These are phyloP conservation scores for Avahi laniger DNA, from an alignment of 2,797 vertebrate genomes.

Conservation along the genomic window DNA sequence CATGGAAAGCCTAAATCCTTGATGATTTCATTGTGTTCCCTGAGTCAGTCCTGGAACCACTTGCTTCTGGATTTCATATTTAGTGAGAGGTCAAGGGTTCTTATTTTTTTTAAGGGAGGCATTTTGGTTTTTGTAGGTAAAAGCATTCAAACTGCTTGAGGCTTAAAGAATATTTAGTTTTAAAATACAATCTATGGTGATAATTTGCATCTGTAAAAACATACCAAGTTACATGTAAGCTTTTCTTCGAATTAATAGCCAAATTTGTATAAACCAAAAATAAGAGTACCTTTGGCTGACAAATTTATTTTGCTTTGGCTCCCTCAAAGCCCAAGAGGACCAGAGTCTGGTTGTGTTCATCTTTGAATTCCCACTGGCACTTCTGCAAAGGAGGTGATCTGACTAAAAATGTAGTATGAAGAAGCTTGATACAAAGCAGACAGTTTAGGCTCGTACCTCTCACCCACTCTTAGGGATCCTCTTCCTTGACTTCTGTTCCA, in stretches of 20 bases:
- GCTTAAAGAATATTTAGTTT: not conserved
- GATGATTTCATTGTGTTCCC: not conserved
- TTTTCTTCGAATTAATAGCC: slow-evolving; percentile 6
- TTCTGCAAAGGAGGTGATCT: not conserved
- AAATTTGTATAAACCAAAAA: not conserved
- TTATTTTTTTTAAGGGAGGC: not conserved
- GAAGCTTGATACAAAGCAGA: not conserved
- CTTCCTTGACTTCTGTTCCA: not conserved
- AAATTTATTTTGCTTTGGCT: not conserved
- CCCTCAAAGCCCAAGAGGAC: not conserved
- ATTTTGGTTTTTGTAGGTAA: not conserved
- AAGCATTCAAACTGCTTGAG: not conserved
- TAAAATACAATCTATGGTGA: not conserved
- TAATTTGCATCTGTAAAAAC: not conserved
- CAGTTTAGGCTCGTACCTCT: not conserved
- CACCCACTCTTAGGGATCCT: not conserved
- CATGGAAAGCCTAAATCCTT: not conserved
- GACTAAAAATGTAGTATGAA: not conserved
- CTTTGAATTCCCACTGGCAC: not conserved
- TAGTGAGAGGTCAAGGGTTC: not conserved
- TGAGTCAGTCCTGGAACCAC: not conserved
- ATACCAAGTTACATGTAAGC: not conserved
- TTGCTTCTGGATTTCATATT: not conserved
- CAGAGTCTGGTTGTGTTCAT: not conserved
- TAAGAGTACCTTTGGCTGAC: not conserved